Base-by-base conservation (phyloP, 1,140 invertebrate genomes). In the Melitaea cinxia region DNA sequence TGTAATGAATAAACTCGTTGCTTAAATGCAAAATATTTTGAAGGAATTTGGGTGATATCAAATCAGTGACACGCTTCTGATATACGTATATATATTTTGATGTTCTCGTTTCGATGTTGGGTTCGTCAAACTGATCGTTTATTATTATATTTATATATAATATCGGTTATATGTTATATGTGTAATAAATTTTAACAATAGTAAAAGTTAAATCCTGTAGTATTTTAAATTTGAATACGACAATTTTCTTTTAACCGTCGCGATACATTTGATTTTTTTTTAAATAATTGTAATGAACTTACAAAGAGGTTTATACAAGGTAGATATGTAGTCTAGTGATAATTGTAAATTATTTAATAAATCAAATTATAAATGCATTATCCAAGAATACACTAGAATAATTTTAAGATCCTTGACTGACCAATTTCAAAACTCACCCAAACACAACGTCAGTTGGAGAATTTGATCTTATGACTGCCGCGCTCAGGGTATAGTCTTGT, bases 21-120 rank as follows among this genome's bases (percentile, higher is more conserved):
- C 84, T 89, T 85, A 53, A 73, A 63, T 73, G 77, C 75, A 80
- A 80, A n/a, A 68, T 78, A 65, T 72, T 68, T 52, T 75, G 39
- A 80, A 79, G 87, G 87, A 89, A 89, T 89, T 89, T 89, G 87
- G 87, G 87, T 89, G 87, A 89, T 86, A 87, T 83, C 85, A 87
- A 90, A 88, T 87, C 76, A 76, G 78, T 83, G 69, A 80, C 75
- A 52, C 53, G 47, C 28, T 33, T 57, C 26, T 17, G 54, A 26
- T 56, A 24, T 26, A 33, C 19, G 14, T 47, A 60, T 60, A 50
- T 50, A 24, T 54, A 28, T 21, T 30, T 33, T 28, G 6, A 12
- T 26, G 26, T 45, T 57, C 12, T 33, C 23, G 24, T 57, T 42
- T 19, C 39, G 54, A 57, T 57, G 54, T 26, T 26, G 7, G 37